phyloP scores from a whole-genome alignment of 2,888 invertebrate genomes.

The Kryphioiulus occultus region DNA sequence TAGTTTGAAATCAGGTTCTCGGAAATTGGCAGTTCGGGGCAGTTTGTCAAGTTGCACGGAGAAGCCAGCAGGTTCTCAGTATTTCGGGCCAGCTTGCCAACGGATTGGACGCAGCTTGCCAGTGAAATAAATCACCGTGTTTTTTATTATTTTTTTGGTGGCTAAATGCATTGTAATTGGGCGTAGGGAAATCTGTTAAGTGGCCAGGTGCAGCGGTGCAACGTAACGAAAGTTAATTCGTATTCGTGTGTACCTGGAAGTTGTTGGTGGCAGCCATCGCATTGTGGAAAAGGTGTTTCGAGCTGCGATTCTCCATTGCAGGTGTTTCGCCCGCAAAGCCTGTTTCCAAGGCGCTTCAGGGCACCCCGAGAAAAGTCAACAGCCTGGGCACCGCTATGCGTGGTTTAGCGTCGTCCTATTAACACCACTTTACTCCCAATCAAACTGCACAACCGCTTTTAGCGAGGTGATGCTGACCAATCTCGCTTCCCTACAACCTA shows the following conservation, averaged over 20 bases:
- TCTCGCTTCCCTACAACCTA: too few species aligned
- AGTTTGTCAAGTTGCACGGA: too few species aligned
- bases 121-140: background rate
- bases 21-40: background rate
- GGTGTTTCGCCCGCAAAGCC: background rate
- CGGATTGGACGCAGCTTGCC: background rate
- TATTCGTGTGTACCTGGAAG: background rate
- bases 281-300: background rate
- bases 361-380: background rate
- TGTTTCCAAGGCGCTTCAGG: background rate
- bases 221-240: background rate
- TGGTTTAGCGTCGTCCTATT: background rate
- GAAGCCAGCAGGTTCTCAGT: too few species aligned
- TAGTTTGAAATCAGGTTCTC: background rate
- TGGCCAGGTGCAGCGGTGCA: background rate
- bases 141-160: background rate
- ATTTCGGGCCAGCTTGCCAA: too few species aligned
- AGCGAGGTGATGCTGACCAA: background rate
- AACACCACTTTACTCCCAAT: background rate
- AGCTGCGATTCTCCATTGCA: background rate
- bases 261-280: background rate
- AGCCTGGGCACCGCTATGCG: background rate
- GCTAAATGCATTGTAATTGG: background rate
- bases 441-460: background rate
- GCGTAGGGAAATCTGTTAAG: background rate